Conservation (phyloP, 2,113 vertebrate genomes). For the Phaethon lepturus region DNA sequence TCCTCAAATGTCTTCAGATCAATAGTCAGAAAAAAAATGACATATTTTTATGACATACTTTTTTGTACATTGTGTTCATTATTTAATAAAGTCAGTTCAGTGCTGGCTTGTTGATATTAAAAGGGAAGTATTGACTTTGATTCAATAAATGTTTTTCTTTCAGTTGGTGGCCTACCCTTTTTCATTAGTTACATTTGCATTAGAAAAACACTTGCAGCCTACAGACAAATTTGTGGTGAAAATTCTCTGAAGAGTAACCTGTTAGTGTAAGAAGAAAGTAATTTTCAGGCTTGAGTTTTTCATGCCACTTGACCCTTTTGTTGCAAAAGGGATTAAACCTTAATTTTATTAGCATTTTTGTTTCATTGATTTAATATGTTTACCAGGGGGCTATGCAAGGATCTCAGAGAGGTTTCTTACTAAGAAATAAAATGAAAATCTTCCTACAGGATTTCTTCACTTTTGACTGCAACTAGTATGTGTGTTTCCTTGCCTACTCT, state of each 20-base stretch:
- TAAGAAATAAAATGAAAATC: neutral
- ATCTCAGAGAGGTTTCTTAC: neutral
- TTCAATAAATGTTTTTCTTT: constrained; percentile 80
- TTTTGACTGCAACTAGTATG: neutral
- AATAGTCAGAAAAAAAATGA: constrained; percentile 58
- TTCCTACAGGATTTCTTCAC: neutral
- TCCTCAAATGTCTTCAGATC: constrained; percentile 58
- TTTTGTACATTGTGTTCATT: constrained; percentile 82
- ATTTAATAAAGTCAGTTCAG: constrained; percentile 77
- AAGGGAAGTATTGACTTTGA: constrained; percentile 77
- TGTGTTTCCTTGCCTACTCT: neutral
- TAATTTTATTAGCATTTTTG: neutral
- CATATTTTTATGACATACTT: constrained; percentile 80
- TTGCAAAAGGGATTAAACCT: neutral
- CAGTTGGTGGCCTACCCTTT: constrained; percentile 36
- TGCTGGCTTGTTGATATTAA: constrained; percentile 84
- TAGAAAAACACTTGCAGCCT: neutral
- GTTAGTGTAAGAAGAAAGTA: neutral
- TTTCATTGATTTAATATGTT: neutral
- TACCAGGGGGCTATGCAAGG: neutral
- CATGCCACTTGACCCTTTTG: neutral
- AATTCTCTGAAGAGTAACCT: neutral
- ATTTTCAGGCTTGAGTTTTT: neutral
- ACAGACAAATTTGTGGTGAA: neutral
- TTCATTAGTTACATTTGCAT: neutral